These are phyloP conservation scores for Triops longicaudatus DNA, from an alignment of 1,140 invertebrate species.

Conservation along the genomic window DNA sequence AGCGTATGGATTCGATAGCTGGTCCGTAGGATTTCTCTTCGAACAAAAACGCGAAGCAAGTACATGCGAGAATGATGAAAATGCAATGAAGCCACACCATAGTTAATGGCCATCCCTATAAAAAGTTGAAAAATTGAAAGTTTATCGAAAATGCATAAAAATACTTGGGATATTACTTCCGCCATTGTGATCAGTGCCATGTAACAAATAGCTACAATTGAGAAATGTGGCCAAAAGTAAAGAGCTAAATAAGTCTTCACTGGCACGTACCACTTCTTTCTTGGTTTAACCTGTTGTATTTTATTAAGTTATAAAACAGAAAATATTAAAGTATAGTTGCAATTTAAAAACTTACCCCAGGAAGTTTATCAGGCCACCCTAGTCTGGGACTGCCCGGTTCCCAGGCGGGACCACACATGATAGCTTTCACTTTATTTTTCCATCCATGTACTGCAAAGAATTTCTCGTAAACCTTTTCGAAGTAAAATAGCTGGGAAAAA, in stretches of 20 bases:
- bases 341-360: not conserved
- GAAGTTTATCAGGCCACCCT: constrained; percentile 41
- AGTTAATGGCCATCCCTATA: not conserved
- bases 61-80: not conserved
- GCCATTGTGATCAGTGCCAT: too few relatives aligned
- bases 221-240: too few relatives aligned
- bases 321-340: not conserved
- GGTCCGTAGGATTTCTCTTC: not conserved
- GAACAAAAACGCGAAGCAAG: not conserved
- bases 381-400: constrained; percentile 66
- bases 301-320: not conserved
- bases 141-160: not conserved
- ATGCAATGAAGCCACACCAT: not conserved
- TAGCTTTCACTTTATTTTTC: constrained; percentile 55
- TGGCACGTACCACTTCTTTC: not conserved
- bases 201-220: too few relatives aligned
- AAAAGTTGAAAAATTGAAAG: not conserved
- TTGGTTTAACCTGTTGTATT: not conserved
- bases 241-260: too few relatives aligned
- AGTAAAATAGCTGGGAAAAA: constrained; percentile 64
- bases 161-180: not conserved
- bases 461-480: constrained; percentile 51
- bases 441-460: constrained; percentile 47
- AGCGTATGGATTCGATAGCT: not conserved
- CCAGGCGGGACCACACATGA: constrained; percentile 84